Evolutionary conservation across 2,797 vertebrate species (phyloP), one percentile per base, ranked within the genome.

Genomic region (Mastacembelus armatus): DNA sequence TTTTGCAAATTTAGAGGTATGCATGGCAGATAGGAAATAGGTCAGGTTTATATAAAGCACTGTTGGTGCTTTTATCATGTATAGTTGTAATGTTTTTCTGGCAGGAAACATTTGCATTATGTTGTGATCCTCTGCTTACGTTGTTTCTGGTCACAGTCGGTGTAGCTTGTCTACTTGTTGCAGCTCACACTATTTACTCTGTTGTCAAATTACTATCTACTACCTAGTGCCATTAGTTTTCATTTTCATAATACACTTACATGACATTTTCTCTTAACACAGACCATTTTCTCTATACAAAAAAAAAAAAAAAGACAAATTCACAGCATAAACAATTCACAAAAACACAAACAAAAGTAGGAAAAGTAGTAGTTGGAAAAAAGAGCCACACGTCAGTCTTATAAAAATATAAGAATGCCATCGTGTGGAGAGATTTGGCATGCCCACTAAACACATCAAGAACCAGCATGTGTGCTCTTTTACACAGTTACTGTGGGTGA

Each of bases 401-500:
- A 58, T 29, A 38, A 30, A 65, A 26, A 76, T 52, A 36, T 19
- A 79, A 82, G 83, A 84, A 62, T 83, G 80, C 86, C 90, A 81
- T 74, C 77, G 16, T 83, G 84, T 92, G 92, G 80, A 78, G 21
- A 71, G 45, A 68, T 29, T 21, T 18, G 60, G 80, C 82, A 88
- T 85, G 84, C 85, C 87, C 81, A 78, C 44, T 47, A 56, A 48
- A 22, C 39, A 71, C 55, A 70, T 21, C 33, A 48, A 47, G 39
- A 71, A 50, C 51, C 76, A 30, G 49, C 70, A 69, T 66, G 60
- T 64, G 38, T 19, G 30, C 45, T n/a, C 74, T 80, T 51, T 65
- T 43, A 81, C 6, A 36, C 40, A 60, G 24, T 51, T 7, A 62
- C 36, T 43, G n/a, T 4, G 29, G 39, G 65, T 60, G 51, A 60